phyloP scores from a whole-genome alignment of 2,797 vertebrate genomes.

The Pseudocheirus occidentalis region DNA sequence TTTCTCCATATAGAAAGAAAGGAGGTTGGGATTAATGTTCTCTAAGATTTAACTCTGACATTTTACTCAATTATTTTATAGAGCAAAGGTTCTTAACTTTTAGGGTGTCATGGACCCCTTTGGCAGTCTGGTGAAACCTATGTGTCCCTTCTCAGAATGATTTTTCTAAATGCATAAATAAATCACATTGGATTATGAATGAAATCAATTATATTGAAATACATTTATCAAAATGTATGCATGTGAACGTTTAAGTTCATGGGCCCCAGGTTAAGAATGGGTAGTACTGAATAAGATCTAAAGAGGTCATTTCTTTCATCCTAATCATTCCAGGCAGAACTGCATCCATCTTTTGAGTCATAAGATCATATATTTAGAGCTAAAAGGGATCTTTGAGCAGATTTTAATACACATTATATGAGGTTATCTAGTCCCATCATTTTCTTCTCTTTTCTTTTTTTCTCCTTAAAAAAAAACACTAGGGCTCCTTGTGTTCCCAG shows the following conservation, averaged over 20 bases:
- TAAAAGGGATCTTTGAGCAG: neutral
- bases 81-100: neutral
- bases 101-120: neutral
- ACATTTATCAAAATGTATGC: neutral
- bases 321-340: conserved; percentile 2
- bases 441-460: neutral
- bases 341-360: neutral
- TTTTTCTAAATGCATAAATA: neutral
- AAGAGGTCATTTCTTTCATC: neutral
- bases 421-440: neutral
- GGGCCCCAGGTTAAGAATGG: neutral
- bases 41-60: conserved; percentile 25
- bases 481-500: neutral
- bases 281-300: conserved; percentile 32
- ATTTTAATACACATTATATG: neutral
- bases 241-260: neutral
- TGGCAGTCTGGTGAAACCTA: neutral
- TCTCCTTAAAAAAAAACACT: neutral
- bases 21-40: conserved; percentile 11
- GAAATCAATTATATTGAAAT: neutral
- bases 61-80: neutral
- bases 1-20: neutral
- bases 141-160: neutral
- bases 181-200: neutral
- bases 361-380: neutral